Evolutionary conservation across 2,888 invertebrate species (phyloP).

Genomic region (Metopia argyrocephala): DNA sequence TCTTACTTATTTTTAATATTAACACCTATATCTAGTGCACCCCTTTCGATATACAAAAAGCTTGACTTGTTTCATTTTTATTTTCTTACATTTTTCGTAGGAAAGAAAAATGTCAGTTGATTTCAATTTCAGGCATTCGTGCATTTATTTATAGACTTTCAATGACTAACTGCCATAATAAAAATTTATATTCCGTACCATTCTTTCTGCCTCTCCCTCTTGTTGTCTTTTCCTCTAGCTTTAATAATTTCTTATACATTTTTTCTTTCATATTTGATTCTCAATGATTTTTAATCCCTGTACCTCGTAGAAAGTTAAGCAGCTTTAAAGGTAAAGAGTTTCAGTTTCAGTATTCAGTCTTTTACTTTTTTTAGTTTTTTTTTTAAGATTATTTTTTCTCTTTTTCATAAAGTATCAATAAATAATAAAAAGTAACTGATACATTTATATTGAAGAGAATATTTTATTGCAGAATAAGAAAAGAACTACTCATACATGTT

Average conservation of each 20-base stretch:
- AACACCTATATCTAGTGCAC: too few relatives aligned
- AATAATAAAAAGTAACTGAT: constrained; percentile 8
- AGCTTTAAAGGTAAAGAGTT: constrained; percentile 26
- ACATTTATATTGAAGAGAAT: background rate
- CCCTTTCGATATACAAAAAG: too few relatives aligned
- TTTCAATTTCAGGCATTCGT: constrained; percentile 5
- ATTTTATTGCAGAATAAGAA: too few relatives aligned
- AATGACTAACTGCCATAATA: constrained; percentile 29
- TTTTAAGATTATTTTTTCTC: background rate
- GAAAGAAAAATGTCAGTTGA: constrained; percentile 26
- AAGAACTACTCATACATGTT: too few relatives aligned
- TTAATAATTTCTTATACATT: too few relatives aligned
- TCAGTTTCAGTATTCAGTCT: too few relatives aligned
- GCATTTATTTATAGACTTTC: background rate
- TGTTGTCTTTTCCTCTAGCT: too few relatives aligned
- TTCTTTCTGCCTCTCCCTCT: too few relatives aligned
- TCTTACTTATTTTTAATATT: too few relatives aligned
- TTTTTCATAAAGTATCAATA: constrained; percentile 3
- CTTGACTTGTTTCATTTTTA: too few relatives aligned
- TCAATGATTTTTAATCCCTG: constrained; percentile 33
- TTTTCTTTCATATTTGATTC: background rate
- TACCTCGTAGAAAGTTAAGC: constrained; percentile 39
- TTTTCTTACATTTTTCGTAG: background rate
- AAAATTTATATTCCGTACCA: background rate
- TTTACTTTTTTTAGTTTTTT: too few relatives aligned